Base-by-base conservation (phyloP, 2,888 invertebrate genomes). In the Dasysyrphus albostriatus region DNA sequence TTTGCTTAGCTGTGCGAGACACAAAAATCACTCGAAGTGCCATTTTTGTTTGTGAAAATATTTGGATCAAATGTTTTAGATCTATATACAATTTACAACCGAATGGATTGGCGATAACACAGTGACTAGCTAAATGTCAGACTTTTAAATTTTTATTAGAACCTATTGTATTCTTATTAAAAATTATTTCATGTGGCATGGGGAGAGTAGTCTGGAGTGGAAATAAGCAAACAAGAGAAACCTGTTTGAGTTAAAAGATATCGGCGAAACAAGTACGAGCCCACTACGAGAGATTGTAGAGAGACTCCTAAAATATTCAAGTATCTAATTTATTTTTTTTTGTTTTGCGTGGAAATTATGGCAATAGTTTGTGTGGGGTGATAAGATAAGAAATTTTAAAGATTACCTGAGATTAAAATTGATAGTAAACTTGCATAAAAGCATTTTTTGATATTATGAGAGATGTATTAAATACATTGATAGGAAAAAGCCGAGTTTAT, bases 11-110 rank as follows among this genome's bases (percentile, higher is more conserved):
- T 88, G 83, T 88, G 10, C 73, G 81, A 29, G 87, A 82, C 59
- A 77, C 70, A 67, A 80, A 74, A 34, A 88, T 72, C 47, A 89
- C 84, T 14, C 88, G 88, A 51, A 88, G 88, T 65, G 89, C 83
- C 89, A 89, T 88, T 73, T 63, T 70, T 73, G 8, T 14, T 59
- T n/a, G 12, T 0, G 6, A 54, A 24, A 65, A n/a, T 56, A 10
- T 65, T 51, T 58, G 44, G 16, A 16, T 49, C n/a, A 49, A 49
- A 39, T 12, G 29, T 39, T 51, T 32, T 2, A 54, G 32, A 58
- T 54, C 47, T 47, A 12, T 37, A 16, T 5, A 76, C 70, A 49
- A 70, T 24, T 3, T 24, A 24, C 44, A 39, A 77, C 69, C 81
- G 63, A 63, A 42, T 56, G 63, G 49, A 82, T 77, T 69, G 74